Base-by-base conservation (phyloP, 2,113 vertebrate species). In the Hylia prasina region DNA sequence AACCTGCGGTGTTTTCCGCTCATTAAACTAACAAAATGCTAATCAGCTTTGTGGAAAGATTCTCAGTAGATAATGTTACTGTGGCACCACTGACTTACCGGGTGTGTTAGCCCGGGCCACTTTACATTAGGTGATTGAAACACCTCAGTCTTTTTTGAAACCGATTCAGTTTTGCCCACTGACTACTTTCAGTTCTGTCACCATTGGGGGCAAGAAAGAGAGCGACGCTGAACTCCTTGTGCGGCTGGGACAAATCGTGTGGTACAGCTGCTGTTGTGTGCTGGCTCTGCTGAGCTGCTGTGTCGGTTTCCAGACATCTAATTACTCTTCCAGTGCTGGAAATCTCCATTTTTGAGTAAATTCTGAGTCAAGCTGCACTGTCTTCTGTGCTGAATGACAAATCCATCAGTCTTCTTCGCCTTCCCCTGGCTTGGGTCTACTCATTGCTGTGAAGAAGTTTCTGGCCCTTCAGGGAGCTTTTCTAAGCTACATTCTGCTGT, bases 11-110 rank as follows among this genome's bases (percentile, higher is more conserved):
- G 64, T 66, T 94, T 93, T 93, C 92, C 42, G 2, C 76, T 95
- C 93, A 89, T 92, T 83, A 94, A 88, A 88, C 58, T 94, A 92
- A 94, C 24, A 58, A 87, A 94, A 94, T 82, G 87, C 83, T 90
- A 75, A 91, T 91, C 48, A 84, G 79, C 93, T 81, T 33, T 56
- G 72, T 69, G 82, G 90, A 54, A 83, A 63, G 82, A 88, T 58
- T 66, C 2, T 0, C 40, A 30, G 76, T 5, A 51, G 94, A 47
- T 94, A 66, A 21, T n/a, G 63, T 91, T 91, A 61, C 81, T 47
- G 65, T 86, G 51, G 60, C 35, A 66, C 54, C 56, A 5, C 47
- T 35, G 57, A 65, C 47, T 92, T 86, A 63, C 1, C 3, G 0
- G 48, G 27, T 63, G 19, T 37, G 30, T 88, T 79, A 48, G 30